Conservation (phyloP, 2,797 vertebrate species). For the Catamblyrhynchus diadema region DNA sequence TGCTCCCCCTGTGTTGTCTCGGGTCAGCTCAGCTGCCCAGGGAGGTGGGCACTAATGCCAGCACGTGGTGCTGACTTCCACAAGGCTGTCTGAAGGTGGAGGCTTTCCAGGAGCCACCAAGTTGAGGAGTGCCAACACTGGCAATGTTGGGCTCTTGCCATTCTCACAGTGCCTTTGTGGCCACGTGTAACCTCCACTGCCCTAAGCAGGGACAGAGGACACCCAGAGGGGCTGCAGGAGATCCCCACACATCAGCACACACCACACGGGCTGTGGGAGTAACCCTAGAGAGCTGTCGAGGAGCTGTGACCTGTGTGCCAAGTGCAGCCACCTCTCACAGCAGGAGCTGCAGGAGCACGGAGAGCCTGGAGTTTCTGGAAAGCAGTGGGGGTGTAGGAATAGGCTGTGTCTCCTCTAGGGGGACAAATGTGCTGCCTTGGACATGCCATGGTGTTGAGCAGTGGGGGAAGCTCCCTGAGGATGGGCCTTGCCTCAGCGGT, state of each 20-base stretch:
- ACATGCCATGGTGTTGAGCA: neutral
- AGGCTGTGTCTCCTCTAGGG: neutral
- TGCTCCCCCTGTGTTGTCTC: neutral
- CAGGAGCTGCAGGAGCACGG: neutral
- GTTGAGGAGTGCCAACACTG: neutral
- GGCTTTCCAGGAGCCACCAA: neutral
- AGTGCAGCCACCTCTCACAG: neutral
- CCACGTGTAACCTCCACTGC: neutral
- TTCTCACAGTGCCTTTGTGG: neutral
- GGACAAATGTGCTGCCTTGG: neutral
- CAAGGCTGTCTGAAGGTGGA: neutral
- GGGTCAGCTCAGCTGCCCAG: neutral
- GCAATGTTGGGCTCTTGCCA: neutral
- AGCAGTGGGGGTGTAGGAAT: neutral
- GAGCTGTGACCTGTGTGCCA: neutral
- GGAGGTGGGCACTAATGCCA: neutral
- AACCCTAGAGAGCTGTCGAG: neutral
- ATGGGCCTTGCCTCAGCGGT: neutral
- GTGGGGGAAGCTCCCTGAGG: neutral
- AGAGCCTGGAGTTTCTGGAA: neutral
- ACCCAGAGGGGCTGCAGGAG: neutral
- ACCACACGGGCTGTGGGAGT: neutral
- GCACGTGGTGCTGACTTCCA: fast-evolving
- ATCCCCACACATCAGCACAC: neutral
- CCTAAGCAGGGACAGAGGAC: neutral